Conservation (phyloP, 2,888 invertebrate genomes). For the Ptycholaimellus sp. region DNA sequence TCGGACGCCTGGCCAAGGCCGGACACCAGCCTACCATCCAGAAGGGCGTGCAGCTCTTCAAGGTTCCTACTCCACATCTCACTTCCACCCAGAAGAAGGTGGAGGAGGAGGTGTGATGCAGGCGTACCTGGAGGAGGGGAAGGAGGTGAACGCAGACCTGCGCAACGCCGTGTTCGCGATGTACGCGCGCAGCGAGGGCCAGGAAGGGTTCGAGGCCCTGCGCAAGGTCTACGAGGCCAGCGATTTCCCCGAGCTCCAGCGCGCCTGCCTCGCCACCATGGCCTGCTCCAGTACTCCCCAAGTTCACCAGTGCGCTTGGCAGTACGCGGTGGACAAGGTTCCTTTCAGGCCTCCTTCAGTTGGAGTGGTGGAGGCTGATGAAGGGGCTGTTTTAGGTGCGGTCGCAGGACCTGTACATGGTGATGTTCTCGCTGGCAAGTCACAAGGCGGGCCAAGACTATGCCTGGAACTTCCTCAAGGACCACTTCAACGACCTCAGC, state of each 20-base stretch:
- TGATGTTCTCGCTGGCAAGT: slow-evolving; percentile 8
- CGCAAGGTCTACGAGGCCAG: slow-evolving; percentile 13
- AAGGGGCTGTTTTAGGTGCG: no score
- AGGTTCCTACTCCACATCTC: no score
- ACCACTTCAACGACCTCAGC: slow-evolving; percentile 13
- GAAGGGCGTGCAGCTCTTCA: not conserved
- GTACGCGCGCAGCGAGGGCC: slow-evolving; percentile 10
- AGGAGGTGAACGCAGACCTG: slow-evolving; percentile 15
- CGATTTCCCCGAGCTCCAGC: no score
- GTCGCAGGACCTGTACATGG: slow-evolving; percentile 14
- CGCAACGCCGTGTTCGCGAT: slow-evolving; percentile 11
- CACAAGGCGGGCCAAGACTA: slow-evolving; percentile 13
- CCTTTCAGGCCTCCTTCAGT: not conserved
- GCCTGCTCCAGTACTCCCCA: no score
- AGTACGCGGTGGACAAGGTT: no score
- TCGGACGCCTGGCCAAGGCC: slow-evolving; percentile 13
- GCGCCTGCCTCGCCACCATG: no score
- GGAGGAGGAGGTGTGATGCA: no score
- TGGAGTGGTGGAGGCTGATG: no score
- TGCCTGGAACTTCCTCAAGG: slow-evolving; percentile 17
- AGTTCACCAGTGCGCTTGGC: no score
- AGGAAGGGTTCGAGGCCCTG: slow-evolving; percentile 10
- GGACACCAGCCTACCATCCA: slow-evolving; percentile 15
- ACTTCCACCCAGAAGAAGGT: no score
- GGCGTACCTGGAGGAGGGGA: slow-evolving; percentile 11